These are phyloP conservation scores for Habroteleia sp. DNA, from an alignment of 2,888 invertebrate genomes.

Conservation along the genomic window DNA sequence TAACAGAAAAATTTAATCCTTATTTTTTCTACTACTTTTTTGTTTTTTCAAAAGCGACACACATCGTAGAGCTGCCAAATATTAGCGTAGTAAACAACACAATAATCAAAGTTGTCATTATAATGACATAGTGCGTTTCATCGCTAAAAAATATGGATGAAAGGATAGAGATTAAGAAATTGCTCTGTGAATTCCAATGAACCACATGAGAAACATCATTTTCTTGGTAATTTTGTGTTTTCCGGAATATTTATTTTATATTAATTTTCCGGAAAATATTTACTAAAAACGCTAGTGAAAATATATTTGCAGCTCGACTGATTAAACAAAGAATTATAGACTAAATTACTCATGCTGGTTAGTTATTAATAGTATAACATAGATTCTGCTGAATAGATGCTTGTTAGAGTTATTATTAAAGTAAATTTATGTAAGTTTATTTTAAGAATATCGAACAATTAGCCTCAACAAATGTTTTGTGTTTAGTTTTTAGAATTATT, in stretches of 20 bases:
- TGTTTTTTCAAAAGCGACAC: slow-evolving; percentile 92
- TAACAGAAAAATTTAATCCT: slow-evolving; percentile 93
- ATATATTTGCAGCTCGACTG: slow-evolving; percentile 98
- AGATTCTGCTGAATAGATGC: no score
- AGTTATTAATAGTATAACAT: no score
- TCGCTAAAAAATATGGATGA: slow-evolving; percentile 96
- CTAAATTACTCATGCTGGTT: slow-evolving; percentile 96
- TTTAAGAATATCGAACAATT: no score
- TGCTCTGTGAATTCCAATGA: slow-evolving; percentile 97
- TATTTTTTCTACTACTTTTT: slow-evolving; percentile 83
- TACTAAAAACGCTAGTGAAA: slow-evolving; percentile 94
- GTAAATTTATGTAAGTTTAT: no score
- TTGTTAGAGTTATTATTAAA: no score
- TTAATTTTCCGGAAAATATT: slow-evolving; percentile 98
- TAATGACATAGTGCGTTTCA: slow-evolving; percentile 97
- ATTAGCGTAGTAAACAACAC: slow-evolving; percentile 97
- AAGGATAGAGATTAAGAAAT: slow-evolving; percentile 98
- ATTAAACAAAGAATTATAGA: slow-evolving; percentile 94
- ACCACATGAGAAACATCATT: slow-evolving; percentile 99
- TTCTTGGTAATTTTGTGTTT: slow-evolving; percentile 98
- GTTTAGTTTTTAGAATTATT: no score
- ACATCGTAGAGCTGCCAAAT: slow-evolving; percentile 99
- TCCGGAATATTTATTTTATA: no score
- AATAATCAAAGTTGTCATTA: slow-evolving; percentile 98
- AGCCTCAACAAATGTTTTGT: no score